A percentile compares a stretch with the other conserved stretches of the same genome.
These are phyloP conservation scores for Danio aesculapii DNA, from an alignment of 2,797 vertebrate genomes.

Conservation along the genomic window DNA sequence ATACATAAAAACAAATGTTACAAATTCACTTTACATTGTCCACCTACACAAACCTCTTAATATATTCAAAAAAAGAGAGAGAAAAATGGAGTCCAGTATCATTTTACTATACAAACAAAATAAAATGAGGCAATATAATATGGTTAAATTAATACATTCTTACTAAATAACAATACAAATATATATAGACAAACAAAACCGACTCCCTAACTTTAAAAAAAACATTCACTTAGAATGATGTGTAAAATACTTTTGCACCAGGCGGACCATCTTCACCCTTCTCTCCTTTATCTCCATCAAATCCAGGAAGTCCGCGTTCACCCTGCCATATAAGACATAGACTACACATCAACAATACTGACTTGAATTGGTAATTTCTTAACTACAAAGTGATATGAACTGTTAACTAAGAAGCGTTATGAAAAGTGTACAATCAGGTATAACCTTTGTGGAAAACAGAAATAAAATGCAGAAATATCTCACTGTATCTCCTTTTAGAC, in stretches of 20 bases:
- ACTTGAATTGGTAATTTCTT: neutral
- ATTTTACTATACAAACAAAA: no score
- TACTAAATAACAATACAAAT: no score
- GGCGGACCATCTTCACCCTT: conserved; percentile 91
- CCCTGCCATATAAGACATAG: conserved; percentile 75
- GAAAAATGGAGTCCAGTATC: no score
- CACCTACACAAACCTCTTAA: no score
- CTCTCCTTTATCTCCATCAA: conserved; percentile 94
- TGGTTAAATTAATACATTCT: no score
- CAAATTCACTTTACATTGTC: neutral
- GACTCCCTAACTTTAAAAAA: no score
- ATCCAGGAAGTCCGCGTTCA: conserved; percentile 83
- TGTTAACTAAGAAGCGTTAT: neutral
- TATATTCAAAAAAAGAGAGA: no score
- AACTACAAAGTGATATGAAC: neutral
- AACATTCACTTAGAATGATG: neutral
- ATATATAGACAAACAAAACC: no score
- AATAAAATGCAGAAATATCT: conserved; percentile 57
- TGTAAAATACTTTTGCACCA: conserved; percentile 83
- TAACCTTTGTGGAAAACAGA: neutral
- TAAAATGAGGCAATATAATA: no score
- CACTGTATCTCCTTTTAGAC: conserved; percentile 85
- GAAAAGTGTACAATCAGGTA: neutral
- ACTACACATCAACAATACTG: neutral
- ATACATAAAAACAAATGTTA: conserved; percentile 11